Evolutionary conservation across 2,113 vertebrate genomes (phyloP).

Genomic region (Callochromis pleurospilus): DNA sequence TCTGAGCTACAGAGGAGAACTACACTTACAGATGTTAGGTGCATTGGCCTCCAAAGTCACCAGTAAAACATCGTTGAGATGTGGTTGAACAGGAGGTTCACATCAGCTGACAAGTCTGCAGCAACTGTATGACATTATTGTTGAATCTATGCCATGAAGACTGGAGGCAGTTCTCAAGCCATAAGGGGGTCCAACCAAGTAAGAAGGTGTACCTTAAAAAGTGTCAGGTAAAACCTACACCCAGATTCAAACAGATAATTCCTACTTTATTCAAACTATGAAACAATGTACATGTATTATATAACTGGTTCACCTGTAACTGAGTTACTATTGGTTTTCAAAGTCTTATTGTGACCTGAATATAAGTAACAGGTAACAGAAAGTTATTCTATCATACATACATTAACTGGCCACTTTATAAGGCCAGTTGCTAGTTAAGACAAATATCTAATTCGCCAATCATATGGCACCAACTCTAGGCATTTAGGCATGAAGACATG

Average conservation of each 20-base stretch:
- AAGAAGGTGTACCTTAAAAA: neutral
- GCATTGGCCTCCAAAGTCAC: neutral
- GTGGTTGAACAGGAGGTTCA: neutral
- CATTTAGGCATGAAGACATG: neutral
- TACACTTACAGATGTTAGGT: neutral
- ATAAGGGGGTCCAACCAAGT: neutral
- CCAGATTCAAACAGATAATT: neutral
- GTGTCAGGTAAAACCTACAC: neutral
- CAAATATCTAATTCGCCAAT: accelerated
- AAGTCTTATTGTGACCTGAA: neutral
- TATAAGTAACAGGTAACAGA: neutral
- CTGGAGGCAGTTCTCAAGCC: neutral
- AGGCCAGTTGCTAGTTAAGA: accelerated
- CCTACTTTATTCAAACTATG: neutral
- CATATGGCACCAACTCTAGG: neutral
- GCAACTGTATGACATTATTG: neutral
- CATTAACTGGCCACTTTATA: neutral
- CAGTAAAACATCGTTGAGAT: neutral
- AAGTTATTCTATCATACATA: neutral
- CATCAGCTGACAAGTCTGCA: neutral
- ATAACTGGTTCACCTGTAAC: neutral
- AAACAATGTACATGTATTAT: neutral
- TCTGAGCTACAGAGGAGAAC: neutral
- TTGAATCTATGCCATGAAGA: neutral
- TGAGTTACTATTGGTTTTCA: neutral